These are phyloP conservation scores for Brevimyrus niger DNA, from an alignment of 2,113 vertebrate genomes.

Conservation along the genomic window DNA sequence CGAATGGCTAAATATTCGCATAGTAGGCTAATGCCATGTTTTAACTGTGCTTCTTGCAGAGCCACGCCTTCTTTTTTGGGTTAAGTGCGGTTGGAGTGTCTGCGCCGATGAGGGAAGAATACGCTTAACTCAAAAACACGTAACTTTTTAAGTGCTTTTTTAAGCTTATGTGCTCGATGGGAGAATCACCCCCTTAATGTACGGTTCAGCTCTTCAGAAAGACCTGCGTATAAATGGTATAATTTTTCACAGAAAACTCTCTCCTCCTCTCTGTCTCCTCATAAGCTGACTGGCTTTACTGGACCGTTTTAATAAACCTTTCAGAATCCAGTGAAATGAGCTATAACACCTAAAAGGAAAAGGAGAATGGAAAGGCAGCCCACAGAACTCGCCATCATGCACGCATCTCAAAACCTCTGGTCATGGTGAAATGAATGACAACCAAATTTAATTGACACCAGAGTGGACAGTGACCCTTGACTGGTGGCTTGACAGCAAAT, in stretches of 20 bases:
- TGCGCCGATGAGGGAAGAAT: neutral
- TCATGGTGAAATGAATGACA: neutral
- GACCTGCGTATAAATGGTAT: neutral
- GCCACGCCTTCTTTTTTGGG: neutral
- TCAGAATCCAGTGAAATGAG: neutral
- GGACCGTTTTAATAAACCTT: neutral
- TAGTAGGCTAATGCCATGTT: neutral
- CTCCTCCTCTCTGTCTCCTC: neutral
- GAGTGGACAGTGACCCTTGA: neutral
- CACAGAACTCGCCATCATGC: neutral
- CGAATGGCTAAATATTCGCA: neutral
- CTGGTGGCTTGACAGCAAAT: neutral
- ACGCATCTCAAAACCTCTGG: neutral
- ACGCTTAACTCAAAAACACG: neutral
- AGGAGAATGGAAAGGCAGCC: neutral
- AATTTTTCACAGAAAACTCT: neutral
- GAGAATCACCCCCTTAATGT: neutral
- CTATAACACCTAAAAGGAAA: neutral
- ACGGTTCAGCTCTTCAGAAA: neutral
- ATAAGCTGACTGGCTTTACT: conserved; percentile 9
- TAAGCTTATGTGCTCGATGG: neutral
- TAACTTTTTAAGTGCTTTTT: neutral
- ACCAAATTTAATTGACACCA: neutral
- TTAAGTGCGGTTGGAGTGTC: neutral
- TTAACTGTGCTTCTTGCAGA: neutral